These are phyloP conservation scores for Helobdella robusta DNA, from an alignment of 2,888 invertebrate species.

Conservation along the genomic window DNA sequence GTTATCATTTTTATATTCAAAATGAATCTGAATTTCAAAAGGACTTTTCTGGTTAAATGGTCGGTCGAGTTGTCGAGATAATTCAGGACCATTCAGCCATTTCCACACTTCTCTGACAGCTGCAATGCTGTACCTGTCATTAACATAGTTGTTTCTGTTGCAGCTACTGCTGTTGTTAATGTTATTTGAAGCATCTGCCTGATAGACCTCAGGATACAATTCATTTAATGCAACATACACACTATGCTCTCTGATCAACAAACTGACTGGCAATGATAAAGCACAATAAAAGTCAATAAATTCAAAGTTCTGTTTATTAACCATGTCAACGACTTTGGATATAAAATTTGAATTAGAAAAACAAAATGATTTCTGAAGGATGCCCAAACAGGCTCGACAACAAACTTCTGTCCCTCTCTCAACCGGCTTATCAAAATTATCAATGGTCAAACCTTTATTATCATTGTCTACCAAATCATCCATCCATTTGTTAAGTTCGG, in stretches of 20 bases:
- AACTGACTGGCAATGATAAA: slow-evolving; percentile 26
- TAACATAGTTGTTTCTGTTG: too few species aligned
- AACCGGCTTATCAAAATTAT: too few species aligned
- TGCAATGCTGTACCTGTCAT: slow-evolving; percentile 37
- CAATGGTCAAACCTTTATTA: too few species aligned
- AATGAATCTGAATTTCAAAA: slow-evolving; percentile 46
- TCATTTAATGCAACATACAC: slow-evolving; percentile 25
- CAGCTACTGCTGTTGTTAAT: too few species aligned
- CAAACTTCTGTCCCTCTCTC: too few species aligned
- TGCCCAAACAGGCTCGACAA: slow-evolving; percentile 31
- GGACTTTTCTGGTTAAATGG: slow-evolving; percentile 31
- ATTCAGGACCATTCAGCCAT: slow-evolving; percentile 58
- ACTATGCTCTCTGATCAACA: slow-evolving; percentile 29
- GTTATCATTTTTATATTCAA: slow-evolving; percentile 55
- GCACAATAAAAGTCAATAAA: slow-evolving; percentile 27
- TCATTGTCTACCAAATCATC: too few species aligned
- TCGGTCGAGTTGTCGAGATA: slow-evolving; percentile 54
- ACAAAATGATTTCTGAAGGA: slow-evolving; percentile 30
- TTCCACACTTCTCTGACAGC: slow-evolving; percentile 72
- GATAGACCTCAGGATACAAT: slow-evolving; percentile 18
- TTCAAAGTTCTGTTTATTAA: slow-evolving; percentile 22
- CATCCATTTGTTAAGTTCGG: too few species aligned
- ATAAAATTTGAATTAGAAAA: slow-evolving; percentile 27
- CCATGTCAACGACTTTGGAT: slow-evolving; percentile 14
- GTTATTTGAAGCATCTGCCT: background rate